phyloP scores from a whole-genome alignment of 2,797 vertebrate genomes.

The Gobio occitaniae region DNA sequence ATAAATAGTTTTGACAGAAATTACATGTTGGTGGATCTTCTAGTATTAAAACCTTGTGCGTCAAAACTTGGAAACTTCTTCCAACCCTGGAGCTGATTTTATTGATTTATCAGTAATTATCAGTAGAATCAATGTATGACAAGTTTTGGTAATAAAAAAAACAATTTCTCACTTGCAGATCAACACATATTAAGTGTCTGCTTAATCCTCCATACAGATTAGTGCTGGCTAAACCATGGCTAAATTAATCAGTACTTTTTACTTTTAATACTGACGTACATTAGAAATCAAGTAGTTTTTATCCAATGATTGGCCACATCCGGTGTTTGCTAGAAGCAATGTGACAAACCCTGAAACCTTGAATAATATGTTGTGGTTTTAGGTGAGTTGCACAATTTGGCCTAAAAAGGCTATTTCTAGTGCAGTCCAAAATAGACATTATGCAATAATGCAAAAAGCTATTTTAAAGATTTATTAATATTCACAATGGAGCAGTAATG shows the following conservation, averaged over 20 bases:
- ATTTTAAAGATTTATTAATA: neutral
- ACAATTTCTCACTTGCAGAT: neutral
- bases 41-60: too few relatives aligned
- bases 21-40: too few relatives aligned
- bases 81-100: too few relatives aligned
- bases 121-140: neutral
- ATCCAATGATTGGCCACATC: neutral
- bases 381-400: neutral
- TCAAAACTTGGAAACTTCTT: too few relatives aligned
- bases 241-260: too few relatives aligned
- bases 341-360: slow-evolving; percentile 7
- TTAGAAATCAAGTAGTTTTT: too few relatives aligned
- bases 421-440: neutral
- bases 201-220: too few relatives aligned
- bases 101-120: too few relatives aligned
- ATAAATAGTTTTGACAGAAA: neutral
- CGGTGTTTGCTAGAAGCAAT: neutral
- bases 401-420: neutral
- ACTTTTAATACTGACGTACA: too few relatives aligned
- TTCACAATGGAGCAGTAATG: neutral
- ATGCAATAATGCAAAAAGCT: neutral
- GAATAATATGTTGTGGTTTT: neutral
- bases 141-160: neutral
- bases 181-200: neutral
- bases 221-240: too few relatives aligned